phyloP scores from a whole-genome alignment of 2,797 vertebrate species.

The Anguilla pacifica region DNA sequence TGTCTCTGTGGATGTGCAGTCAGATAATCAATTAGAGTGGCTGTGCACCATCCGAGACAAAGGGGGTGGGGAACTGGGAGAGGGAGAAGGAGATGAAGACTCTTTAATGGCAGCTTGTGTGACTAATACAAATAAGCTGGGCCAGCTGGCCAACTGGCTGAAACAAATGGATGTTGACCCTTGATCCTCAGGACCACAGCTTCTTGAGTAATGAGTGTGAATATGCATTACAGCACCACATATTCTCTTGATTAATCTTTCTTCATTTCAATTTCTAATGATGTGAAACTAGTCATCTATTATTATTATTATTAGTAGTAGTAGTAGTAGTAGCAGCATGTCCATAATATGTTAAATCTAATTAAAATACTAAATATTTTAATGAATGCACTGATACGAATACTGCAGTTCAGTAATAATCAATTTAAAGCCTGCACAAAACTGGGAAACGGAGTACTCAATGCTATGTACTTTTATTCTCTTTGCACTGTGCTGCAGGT shows the following conservation, averaged over 20 bases:
- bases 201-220: background rate
- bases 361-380: background rate
- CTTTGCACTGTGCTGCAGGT: background rate
- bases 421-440: background rate
- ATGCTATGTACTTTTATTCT: background rate
- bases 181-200: background rate
- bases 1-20: constrained; percentile 14
- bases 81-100: constrained; percentile 1
- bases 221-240: background rate
- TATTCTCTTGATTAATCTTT: background rate
- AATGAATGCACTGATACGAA: background rate
- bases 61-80: background rate
- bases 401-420: background rate
- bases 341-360: background rate
- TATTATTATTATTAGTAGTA: background rate
- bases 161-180: constrained; percentile 7
- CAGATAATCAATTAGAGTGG: constrained; percentile 15
- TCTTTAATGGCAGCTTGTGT: background rate
- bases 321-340: background rate
- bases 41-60: background rate
- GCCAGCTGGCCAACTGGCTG: background rate
- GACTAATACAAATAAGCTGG: constrained; percentile 2
- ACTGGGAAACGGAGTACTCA: background rate
- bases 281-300: background rate
- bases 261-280: background rate